These are phyloP conservation scores for Hypotaenidia okinawae DNA, from an alignment of 2,797 vertebrate species.

Conservation along the genomic window DNA sequence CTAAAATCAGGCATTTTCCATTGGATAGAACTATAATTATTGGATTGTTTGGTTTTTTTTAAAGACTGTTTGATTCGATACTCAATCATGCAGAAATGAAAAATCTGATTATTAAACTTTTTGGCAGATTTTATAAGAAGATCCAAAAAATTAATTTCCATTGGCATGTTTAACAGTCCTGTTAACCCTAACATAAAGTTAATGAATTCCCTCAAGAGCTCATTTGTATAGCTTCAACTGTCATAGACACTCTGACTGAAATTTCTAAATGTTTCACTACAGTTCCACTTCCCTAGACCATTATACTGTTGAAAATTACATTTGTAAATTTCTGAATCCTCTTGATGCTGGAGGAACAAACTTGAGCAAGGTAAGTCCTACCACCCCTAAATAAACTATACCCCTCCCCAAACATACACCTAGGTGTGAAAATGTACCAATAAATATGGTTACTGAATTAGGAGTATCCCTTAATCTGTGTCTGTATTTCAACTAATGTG, in stretches of 20 bases:
- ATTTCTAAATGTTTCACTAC: conserved; percentile 21
- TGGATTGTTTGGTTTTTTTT: too few relatives aligned
- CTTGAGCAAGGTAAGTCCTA: neutral
- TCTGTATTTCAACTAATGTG: conserved; percentile 41
- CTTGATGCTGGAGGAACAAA: conserved; percentile 37
- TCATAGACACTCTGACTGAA: conserved; percentile 25
- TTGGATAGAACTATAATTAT: neutral
- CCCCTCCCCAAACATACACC: neutral
- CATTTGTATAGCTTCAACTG: conserved; percentile 1
- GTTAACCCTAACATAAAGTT: conserved; percentile 41
- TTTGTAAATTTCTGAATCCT: conserved; percentile 21
- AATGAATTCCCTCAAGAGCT: conserved; percentile 43
- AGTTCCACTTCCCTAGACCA: conserved; percentile 28
- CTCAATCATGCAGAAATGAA: neutral
- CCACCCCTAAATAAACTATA: neutral
- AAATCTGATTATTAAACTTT: neutral
- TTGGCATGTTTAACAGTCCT: neutral
- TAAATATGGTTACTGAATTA: conserved; percentile 56
- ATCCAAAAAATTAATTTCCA: conserved; percentile 36
- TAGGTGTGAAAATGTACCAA: conserved; percentile 29
- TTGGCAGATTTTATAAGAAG: conserved; percentile 6
- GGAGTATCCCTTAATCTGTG: conserved; percentile 51
- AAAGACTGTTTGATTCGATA: neutral
- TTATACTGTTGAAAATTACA: conserved; percentile 1
- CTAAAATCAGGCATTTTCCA: neutral